These are phyloP conservation scores for Coracopsis vasa DNA, from an alignment of 2,113 vertebrate species.

Conservation along the genomic window DNA sequence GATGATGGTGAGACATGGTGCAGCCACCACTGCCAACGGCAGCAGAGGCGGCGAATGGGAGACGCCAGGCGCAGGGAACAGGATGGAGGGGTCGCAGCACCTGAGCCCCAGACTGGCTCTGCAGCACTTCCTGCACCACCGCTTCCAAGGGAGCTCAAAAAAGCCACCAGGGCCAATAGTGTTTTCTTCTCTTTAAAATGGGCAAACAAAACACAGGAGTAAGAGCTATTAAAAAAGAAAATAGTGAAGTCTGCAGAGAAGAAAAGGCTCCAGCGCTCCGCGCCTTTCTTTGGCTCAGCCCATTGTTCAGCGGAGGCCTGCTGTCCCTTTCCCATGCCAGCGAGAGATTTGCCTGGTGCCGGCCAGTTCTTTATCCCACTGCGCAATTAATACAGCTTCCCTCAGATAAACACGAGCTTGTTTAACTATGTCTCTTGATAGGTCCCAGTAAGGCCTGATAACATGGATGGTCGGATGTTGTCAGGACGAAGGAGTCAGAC, in stretches of 20 bases:
- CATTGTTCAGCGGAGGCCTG: constrained; percentile 74
- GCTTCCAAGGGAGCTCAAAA: background rate
- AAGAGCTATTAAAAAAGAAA: background rate
- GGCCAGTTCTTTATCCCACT: constrained; percentile 78
- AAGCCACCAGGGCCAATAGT: background rate
- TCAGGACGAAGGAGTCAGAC: constrained; percentile 86
- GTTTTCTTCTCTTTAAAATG: background rate
- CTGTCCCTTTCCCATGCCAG: constrained; percentile 79
- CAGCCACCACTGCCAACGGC: rapidly evolving
- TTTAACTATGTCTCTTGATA: constrained; percentile 82
- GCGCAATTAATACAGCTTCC: constrained; percentile 81
- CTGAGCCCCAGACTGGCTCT: background rate
- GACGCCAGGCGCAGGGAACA: background rate
- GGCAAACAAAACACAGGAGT: constrained; percentile 32
- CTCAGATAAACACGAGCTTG: constrained; percentile 88
- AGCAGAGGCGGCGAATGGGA: background rate
- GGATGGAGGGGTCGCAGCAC: constrained; percentile 26
- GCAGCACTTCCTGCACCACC: background rate
- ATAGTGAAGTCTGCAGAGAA: background rate
- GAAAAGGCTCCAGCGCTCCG: background rate
- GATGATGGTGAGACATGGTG: rapidly evolving
- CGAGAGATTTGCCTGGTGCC: constrained; percentile 85
- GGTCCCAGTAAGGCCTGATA: constrained; percentile 86
- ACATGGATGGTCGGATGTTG: constrained; percentile 82
- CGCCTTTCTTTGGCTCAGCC: constrained; percentile 41